Evolutionary conservation across 1,140 invertebrate species (phyloP), one percentile per base, ranked within the genome.

Genomic region (Alviniconcha marisindica): DNA sequence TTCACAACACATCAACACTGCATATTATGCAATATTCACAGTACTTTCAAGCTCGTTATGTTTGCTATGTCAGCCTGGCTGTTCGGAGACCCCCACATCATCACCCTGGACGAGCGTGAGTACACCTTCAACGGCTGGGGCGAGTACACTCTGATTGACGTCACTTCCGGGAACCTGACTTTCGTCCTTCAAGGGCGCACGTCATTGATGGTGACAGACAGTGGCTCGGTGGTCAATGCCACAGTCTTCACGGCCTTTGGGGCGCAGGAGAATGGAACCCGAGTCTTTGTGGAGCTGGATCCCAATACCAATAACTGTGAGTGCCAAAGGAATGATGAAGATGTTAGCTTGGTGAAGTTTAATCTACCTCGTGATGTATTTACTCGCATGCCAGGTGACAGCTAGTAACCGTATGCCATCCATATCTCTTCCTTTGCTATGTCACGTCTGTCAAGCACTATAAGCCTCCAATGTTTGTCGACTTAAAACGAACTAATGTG

Each of bases 61-160:
- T n/a, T n/a, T n/a, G n/a, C n/a, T n/a, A n/a, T n/a, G n/a, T 63
- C 71, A 91, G 90, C 83, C 15, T 82, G 66, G 21, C 38, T 78
- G 1, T 87, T 73, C 71, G 90, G 90, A 31, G 89, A 91, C 84
- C 89, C 90, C 36, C 90, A 91, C 56, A 87, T 91, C 21, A 82
- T 81, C 1, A 91, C 90, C 0, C 38, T 91, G 3, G 90, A 91
- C 83, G 89, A 88, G 0, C 48, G 73, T 12, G 56, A 77, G 10
- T 91, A 89, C 54, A 88, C 87, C n/a, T 91, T 88, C 73, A 91
- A 91, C 81, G 90, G 90, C 5, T 71, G 81, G 18, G 90, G 90
- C 31, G 90, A 91, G 82, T 90, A 86, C 77, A 84, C 63, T 24
- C 48, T 91, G 77, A 15, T 90, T 1, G 69, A 82, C 24, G 36